These are phyloP conservation scores for Brachypalpus laphriformis DNA, from an alignment of 2,888 invertebrate species.

Conservation along the genomic window DNA sequence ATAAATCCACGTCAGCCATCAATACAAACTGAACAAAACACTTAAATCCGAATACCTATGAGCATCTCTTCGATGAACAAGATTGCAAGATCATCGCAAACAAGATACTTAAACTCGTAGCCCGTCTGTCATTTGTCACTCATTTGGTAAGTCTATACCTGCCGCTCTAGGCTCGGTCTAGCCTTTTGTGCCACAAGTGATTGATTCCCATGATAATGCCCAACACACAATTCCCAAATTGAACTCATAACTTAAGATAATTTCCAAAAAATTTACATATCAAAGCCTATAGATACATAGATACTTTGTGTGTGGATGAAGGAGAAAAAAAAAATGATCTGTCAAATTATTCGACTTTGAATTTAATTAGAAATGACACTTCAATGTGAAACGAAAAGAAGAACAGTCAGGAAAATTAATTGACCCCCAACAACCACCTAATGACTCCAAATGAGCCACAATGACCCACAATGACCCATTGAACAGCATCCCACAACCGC, in stretches of 20 bases:
- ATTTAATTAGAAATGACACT: constrained; percentile 66
- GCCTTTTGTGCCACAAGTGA: background rate
- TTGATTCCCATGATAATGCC: constrained; percentile 21
- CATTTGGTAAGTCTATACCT: constrained; percentile 4
- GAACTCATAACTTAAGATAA: constrained; percentile 55
- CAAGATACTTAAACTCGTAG: background rate
- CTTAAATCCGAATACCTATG: background rate
- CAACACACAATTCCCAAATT: constrained; percentile 46
- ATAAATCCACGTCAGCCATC: background rate
- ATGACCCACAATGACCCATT: constrained; percentile 55
- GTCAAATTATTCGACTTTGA: constrained; percentile 60
- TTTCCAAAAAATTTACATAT: constrained; percentile 33
- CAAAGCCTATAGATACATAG: background rate
- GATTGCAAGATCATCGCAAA: constrained; percentile 2
- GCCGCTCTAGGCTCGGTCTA: background rate
- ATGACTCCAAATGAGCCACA: constrained; percentile 69
- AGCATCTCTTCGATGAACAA: background rate
- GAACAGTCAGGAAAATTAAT: too few species aligned
- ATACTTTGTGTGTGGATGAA: background rate
- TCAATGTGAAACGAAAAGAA: constrained; percentile 16
- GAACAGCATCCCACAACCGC: constrained; percentile 34
- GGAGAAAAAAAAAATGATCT: constrained; percentile 20
- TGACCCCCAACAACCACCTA: constrained; percentile 55
- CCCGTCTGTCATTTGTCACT: constrained; percentile 27
- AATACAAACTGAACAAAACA: background rate